These are phyloP conservation scores for Anoura caudifer DNA, from an alignment of 2,113 vertebrate genomes.

Conservation along the genomic window DNA sequence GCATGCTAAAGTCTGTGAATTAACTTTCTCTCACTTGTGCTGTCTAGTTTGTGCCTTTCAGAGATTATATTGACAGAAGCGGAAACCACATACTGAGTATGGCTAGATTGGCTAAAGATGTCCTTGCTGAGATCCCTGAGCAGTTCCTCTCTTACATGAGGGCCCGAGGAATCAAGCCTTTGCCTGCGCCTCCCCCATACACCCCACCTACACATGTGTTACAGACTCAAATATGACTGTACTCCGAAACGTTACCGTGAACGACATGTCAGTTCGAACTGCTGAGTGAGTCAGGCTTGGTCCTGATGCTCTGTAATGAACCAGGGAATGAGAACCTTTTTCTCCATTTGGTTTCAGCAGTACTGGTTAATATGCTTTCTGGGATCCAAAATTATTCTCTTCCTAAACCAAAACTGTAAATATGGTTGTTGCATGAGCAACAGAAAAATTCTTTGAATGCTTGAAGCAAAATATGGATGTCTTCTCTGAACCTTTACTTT, in stretches of 20 bases:
- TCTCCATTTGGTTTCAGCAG: conserved; percentile 67
- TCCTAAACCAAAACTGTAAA: conserved; percentile 86
- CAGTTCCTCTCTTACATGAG: conserved; percentile 99
- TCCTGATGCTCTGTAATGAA: conserved; percentile 70
- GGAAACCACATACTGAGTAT: conserved; percentile 97
- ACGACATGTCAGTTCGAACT: conserved; percentile 50
- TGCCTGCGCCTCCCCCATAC: conserved; percentile 94
- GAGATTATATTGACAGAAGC: conserved; percentile 96
- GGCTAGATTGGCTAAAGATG: conserved; percentile 96
- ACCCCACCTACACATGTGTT: conserved; percentile 87
- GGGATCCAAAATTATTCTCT: conserved; percentile 82
- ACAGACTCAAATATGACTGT: conserved; percentile 94
- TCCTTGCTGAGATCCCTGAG: conserved; percentile 97
- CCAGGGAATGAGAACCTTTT: conserved; percentile 42
- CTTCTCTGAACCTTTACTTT: conserved; percentile 56
- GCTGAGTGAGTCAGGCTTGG: conserved; percentile 22
- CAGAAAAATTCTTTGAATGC: conserved; percentile 78
- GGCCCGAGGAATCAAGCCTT: conserved; percentile 95
- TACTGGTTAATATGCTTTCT: conserved; percentile 79
- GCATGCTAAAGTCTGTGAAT: not conserved
- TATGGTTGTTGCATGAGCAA: conserved; percentile 81
- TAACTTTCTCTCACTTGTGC: conserved; percentile 13
- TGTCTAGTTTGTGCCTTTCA: conserved; percentile 96
- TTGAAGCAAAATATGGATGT: conserved; percentile 73
- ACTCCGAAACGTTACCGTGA: not conserved